Base-by-base conservation (phyloP, 1,140 invertebrate genomes). In the Wasmannia auropunctata region DNA sequence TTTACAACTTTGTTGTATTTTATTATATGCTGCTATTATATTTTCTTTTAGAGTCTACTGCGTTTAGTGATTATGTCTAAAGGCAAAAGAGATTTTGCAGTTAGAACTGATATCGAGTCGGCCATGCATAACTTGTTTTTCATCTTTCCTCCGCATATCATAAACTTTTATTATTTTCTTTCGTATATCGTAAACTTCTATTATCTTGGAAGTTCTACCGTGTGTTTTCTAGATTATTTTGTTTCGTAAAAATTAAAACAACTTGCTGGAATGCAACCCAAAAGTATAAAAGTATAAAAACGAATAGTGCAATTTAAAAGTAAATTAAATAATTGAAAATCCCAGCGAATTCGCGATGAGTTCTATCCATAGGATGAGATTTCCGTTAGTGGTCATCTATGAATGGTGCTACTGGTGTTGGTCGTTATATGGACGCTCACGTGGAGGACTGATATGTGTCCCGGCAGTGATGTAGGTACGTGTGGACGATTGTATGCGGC, bases 241-340 rank as follows among this genome's bases (percentile, higher is more conserved):
- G 0, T 54, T 16, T 49, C 7, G n/a, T 19, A n/a, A 51, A 69
- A 49, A 80, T 80, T 49, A 37, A 4, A 14, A 72, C 6, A 10
- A 14, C 34, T 70, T 72, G n/a, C 3, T 31, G 49, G n/a, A 19
- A 37, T 25, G 49, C 7, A 46, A 10, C n/a, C 28, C 1, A 19
- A n/a, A n/a, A n/a, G n/a, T n/a, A 16, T 43, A 16, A 43, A 16
- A 40, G 14, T 19, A 34, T 22, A 63, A 65, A 60, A 46, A 46
- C 3, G 6, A 10, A 28, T 7, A 46, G 34, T 28, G 37, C 16
- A n/a, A 58, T 77, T 65, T 19, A 54, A 67, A 56, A 79, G 37
- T 43, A 28, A 69, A 81, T 81, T 70, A 80, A 67, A 81, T 81
- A 37, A 81, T 31, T 43, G 75, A 80, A 69, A 70, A 80, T 49